Evolutionary conservation across 2,113 vertebrate genomes (phyloP), one percentile per base, ranked within the genome.

Genomic region (Callopanchax toddi): DNA sequence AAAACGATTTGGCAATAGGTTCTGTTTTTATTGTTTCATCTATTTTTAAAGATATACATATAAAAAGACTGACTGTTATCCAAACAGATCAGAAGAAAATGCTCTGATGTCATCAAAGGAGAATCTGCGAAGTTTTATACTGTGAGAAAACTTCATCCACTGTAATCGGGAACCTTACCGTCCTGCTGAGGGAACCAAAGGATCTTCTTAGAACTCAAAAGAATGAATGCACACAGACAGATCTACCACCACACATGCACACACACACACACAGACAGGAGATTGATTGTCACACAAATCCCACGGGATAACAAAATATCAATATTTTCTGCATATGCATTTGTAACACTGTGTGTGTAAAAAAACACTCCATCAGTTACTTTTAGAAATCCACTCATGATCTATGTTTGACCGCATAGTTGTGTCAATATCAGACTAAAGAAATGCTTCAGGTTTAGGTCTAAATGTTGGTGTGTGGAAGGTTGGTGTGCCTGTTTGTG

Each of bases 261-360:
- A 18, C 61, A 21, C 55, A 44, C 51, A 48, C 34, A 11, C 8
- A 67, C 22, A 26, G 93, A 89, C 93, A 57, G 93, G 94, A 94
- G 92, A 98, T 96, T 93, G 92, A 98, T 96, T 93, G 94, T 90
- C 93, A 95, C 95, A 95, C 93, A 95, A 93, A 93, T 94, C 95
- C 94, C 55, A 91, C 94, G 93, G 95, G 63, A 94, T 94, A 95
- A 95, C 93, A 95, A 95, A 93, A 93, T 94, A 95, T 96, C 96
- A 95, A 97, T 97, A 97, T 53, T 71, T 66, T 72, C 49, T 66
- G 73, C 17, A 66, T 68, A 66, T 34, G 53, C 48, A 62, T 54
- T 44, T 37, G 36, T 9, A 37, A 13, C 36, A 37, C 36, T 55
- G 3, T 55, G 67, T 62, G 39, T 55, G 42, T n/a, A 63, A 92